These are phyloP conservation scores for Pteropus alecto DNA, from an alignment of 2,113 vertebrate genomes.

Conservation along the genomic window DNA sequence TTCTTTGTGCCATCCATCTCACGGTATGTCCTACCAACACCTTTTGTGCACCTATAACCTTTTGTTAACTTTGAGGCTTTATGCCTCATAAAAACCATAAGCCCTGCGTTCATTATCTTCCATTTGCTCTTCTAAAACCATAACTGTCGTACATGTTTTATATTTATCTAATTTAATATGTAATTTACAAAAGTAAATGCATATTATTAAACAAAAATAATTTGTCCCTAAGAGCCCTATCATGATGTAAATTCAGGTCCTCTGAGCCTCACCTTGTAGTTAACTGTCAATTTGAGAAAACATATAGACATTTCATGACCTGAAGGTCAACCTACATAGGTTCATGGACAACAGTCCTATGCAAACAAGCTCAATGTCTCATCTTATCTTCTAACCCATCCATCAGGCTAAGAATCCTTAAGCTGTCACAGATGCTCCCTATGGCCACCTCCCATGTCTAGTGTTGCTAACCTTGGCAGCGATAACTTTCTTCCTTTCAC, in stretches of 20 bases:
- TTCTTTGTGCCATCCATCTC: neutral
- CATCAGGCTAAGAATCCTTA: constrained; percentile 52
- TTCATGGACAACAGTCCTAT: constrained; percentile 36
- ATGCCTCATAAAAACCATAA: neutral
- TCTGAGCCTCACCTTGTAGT: constrained; percentile 5
- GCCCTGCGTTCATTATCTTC: neutral
- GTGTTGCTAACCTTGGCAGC: constrained; percentile 5
- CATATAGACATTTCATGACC: constrained; percentile 44
- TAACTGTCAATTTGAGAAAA: constrained; percentile 28
- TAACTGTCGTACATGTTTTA: neutral
- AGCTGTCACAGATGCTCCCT: constrained; percentile 56
- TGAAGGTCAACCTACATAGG: constrained; percentile 55
- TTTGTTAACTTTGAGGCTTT: neutral
- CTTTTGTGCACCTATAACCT: neutral
- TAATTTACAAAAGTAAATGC: neutral
- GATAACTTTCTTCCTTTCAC: neutral
- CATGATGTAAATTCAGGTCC: neutral
- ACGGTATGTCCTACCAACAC: neutral
- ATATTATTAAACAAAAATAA: constrained; percentile 1
- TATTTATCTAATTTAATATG: neutral
- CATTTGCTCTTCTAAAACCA: neutral
- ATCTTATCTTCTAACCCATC: constrained; percentile 14
- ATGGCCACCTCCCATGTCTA: constrained; percentile 1
- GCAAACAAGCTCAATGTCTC: constrained; percentile 55
- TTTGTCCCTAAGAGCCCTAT: neutral